These are phyloP conservation scores for Limanda limanda DNA, from an alignment of 2,113 vertebrate species.

Conservation along the genomic window DNA sequence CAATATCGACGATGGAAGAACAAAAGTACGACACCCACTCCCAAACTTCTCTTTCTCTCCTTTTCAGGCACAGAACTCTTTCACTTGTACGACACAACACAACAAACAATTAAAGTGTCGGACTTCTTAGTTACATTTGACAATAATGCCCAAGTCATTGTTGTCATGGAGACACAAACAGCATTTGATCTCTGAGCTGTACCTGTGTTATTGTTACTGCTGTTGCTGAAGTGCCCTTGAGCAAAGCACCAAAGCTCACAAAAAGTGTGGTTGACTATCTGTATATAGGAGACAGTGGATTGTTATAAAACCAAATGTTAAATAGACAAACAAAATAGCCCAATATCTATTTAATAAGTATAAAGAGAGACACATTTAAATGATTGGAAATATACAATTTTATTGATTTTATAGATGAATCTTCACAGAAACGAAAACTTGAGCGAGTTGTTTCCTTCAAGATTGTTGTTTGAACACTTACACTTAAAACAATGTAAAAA, in stretches of 20 bases:
- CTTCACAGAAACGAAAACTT: not conserved
- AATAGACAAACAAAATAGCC: not conserved
- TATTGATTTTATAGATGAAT: slow-evolving; percentile 39
- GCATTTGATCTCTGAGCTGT: not conserved
- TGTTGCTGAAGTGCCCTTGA: not conserved
- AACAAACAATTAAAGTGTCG: not conserved
- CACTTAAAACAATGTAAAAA: not conserved
- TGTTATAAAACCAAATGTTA: not conserved
- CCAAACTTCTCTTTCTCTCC: slow-evolving; percentile 23
- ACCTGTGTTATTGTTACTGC: not conserved
- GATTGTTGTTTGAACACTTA: not conserved
- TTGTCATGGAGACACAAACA: too few relatives aligned
- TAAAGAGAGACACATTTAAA: not conserved
- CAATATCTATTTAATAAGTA: not conserved
- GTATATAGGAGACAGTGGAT: not conserved
- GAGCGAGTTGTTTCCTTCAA: not conserved
- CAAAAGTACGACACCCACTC: slow-evolving; percentile 56
- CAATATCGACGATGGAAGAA: slow-evolving; percentile 66
- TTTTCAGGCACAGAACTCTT: not conserved
- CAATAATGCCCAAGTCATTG: too few relatives aligned
- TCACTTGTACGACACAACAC: not conserved
- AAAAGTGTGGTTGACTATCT: not conserved
- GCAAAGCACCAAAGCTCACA: not conserved
- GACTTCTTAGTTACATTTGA: not conserved
- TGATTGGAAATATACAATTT: slow-evolving; percentile 12